Evolutionary conservation across 2,888 invertebrate genomes (phyloP), one percentile per base, ranked within the genome.

Genomic region (Exephanes ischioxanthus): DNA sequence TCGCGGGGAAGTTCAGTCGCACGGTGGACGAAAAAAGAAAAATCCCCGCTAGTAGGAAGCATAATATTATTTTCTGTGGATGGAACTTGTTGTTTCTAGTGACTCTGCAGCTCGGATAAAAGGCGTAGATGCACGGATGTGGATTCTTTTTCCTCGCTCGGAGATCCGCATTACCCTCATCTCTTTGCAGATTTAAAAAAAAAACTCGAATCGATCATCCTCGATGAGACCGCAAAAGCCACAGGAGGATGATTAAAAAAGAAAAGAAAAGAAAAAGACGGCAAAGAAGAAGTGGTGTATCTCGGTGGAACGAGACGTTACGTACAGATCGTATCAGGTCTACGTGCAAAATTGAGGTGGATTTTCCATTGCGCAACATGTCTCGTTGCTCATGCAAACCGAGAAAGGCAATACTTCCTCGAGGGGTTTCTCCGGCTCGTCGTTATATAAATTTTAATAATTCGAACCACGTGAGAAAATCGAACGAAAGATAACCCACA

Each of bases 321-420:
- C 55, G 19, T 45, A 3, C 26, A 45, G 55, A 78, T 63, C 33
- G 26, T 37, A 37, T 51, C 14, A 16, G 26, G 26, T 14, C 41
- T 16, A 37, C 41, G 55, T 37, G 58, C 41, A 72, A 72, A 22
- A 16, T 63, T 30, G 61, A 48, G 7, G 53, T 7, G 53, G 30
- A 11, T 71, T 55, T 71, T 58, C 48, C 45, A 51, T 82, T 72
- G 53, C 55, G 41, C 71, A 82, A 76, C 53, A 63, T 70, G 41
- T 58, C 71, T 22, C 6, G 48, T 66, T 33, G 48, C 19, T 41
- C 45, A 6, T 33, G 22, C 22, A 77, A 30, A 75, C 77, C 71
- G 55, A 71, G 71, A 66, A 77, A 77, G 82, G 45, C 66, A 77
- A 82, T 82, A 82, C 82, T 76, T 77, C 76, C 76, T 71, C 71